These are phyloP conservation scores for Alces alces DNA, from an alignment of 2,113 vertebrate species.

Conservation along the genomic window DNA sequence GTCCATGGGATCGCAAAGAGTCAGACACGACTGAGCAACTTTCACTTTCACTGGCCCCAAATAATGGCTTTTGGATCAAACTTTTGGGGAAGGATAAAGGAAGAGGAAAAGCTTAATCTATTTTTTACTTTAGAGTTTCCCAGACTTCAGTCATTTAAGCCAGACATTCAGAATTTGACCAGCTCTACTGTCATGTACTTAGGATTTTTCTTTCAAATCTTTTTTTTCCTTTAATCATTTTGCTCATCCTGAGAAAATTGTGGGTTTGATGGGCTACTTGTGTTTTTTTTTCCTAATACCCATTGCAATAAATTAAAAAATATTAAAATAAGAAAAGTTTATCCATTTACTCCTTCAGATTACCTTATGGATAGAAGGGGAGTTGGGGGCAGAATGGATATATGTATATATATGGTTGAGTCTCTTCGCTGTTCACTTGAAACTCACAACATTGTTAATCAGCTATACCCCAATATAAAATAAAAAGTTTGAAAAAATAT, in stretches of 20 bases:
- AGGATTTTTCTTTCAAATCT: slow-evolving; percentile 8
- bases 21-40: not conserved
- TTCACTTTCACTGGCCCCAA: not conserved
- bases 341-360: not conserved
- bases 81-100: not conserved
- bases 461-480: not conserved
- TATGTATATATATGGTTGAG: not conserved
- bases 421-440: not conserved
- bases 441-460: not conserved
- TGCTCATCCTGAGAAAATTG: not conserved
- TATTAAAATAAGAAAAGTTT: not conserved
- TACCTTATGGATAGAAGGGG: not conserved
- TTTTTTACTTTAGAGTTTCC: not conserved
- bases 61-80: not conserved
- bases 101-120: not conserved
- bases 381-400: not conserved
- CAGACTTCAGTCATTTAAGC: not conserved
- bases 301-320: not conserved
- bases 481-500: not conserved
- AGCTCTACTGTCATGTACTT: not conserved
- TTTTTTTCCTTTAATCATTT: not conserved
- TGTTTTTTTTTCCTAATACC: not conserved
- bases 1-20: not conserved
- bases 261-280: not conserved
- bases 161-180: not conserved